Conservation (phyloP, 2,797 vertebrate species). For the Phrynocephalus guinanensis region DNA sequence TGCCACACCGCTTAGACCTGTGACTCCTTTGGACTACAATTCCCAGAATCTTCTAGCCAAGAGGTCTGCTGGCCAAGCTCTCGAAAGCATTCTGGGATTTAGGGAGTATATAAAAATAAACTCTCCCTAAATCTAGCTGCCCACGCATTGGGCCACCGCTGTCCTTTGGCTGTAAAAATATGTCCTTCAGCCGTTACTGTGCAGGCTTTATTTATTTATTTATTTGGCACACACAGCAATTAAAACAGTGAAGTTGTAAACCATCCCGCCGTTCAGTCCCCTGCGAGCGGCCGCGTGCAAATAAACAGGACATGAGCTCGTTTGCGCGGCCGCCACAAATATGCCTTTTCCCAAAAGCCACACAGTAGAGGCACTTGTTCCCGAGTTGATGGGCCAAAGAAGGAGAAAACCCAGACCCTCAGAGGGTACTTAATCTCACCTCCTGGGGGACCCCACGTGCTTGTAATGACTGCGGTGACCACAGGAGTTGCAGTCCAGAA, state of each 20-base stretch:
- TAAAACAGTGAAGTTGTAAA: conserved; percentile 7
- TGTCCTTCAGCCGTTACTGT: no score
- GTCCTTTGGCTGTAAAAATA: not conserved
- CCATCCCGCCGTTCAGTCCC: no score
- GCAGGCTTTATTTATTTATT: not conserved
- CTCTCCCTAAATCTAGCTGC: no score
- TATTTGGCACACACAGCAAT: not conserved
- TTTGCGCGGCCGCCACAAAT: not conserved
- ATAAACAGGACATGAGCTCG: not conserved
- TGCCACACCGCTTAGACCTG: no score
- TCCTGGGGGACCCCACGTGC: not conserved
- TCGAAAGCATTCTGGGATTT: no score
- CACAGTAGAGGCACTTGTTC: conserved; percentile 25
- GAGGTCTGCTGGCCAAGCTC: no score
- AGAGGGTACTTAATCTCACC: not conserved
- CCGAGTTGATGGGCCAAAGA: not conserved
- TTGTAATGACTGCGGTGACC: not conserved
- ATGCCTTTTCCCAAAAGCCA: not conserved
- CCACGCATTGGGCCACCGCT: not conserved
- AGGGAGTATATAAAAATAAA: no score
- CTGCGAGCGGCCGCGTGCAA: not conserved
- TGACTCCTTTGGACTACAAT: no score
- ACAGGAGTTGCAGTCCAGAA: not conserved
- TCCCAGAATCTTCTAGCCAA: no score
- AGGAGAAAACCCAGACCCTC: not conserved